Base-by-base conservation (phyloP, 2,797 vertebrate species). In the Cephalopachus bancanus region DNA sequence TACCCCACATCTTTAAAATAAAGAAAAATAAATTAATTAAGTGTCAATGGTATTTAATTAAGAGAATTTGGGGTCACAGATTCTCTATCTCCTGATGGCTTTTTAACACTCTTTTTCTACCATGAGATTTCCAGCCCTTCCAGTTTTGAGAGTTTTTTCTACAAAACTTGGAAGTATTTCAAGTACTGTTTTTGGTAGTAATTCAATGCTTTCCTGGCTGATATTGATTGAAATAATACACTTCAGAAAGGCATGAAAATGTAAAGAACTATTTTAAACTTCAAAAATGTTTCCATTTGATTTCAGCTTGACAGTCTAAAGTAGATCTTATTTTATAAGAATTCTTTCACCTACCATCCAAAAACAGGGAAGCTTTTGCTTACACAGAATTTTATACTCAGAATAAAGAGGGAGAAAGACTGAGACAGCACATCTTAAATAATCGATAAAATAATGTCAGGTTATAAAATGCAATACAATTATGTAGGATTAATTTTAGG, bases 201-300 rank as follows among this genome's bases (percentile, higher is more conserved):
- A 97, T 97, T 97, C 96, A 97, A 49, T 83, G 80, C 67, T 92
- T 97, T 97, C 94, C 92, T 97, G 96, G 92, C 67, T 95, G 89
- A 94, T 97, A 97, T 83, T 96, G 96, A 97, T 92, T 97, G 90
- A 97, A 97, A 97, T 96, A 93, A 97, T 86, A 97, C 49, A 96
- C 65, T 97, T 97, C 89, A 95, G 94, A 97, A 97, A 96, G n/a
- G 76, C 94, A 96, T 97, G 95, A 97, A 97, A 97, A 96, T 97
- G 93, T 97, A 96, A 98, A 97, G 89, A 96, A 97, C 94, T 97
- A 92, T 97, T 96, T 97, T 96, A 97, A 96, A 96, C 93, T 97
- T 94, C 87, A 95, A 92, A 97, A 92, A 87, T 95, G 37, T 97
- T 97, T 96, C 95, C 93, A 97, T 96, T 96, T 96, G 85, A 94